A percentile compares a stretch with the other conserved stretches of the same genome.
These are phyloP conservation scores for Brachionus plicatilis DNA, from an alignment of 1,140 invertebrate species.

Conservation along the genomic window DNA sequence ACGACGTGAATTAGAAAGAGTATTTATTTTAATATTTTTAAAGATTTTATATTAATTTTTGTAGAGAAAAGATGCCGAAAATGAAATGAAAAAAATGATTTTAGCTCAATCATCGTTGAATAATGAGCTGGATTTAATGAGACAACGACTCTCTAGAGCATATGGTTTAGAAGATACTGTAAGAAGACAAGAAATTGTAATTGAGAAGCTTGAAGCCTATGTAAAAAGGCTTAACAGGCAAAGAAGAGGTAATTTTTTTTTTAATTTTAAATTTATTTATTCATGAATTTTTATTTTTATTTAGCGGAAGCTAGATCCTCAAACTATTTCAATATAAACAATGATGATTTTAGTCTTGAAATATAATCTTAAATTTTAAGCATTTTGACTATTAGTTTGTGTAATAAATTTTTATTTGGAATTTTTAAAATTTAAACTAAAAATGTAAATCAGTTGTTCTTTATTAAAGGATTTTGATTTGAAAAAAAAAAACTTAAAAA, in stretches of 20 bases:
- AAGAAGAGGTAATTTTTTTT: not conserved
- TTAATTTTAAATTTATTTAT: not conserved
- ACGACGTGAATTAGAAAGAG: not conserved
- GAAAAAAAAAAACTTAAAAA: too few relatives aligned
- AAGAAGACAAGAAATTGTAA: slow-evolving; percentile 37
- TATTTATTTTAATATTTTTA: not conserved
- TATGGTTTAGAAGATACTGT: slow-evolving; percentile 36
- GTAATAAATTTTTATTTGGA: not conserved
- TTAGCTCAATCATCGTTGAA: not conserved
- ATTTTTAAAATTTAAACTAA: not conserved
- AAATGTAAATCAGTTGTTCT: not conserved
- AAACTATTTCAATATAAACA: not conserved
- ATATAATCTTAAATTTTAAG: not conserved
- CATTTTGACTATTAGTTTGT: not conserved
- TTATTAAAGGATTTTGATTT: not conserved
- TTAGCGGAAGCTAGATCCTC: not conserved
- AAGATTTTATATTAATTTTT: not conserved
- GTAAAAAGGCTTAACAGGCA: not conserved
- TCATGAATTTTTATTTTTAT: not conserved
- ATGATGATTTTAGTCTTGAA: not conserved
- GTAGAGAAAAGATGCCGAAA: slow-evolving; percentile 8
- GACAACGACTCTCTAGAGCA: not conserved
- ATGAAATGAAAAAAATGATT: not conserved
- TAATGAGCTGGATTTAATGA: slow-evolving; percentile 3
- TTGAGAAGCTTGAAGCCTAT: slow-evolving; percentile 17